Percentiles rank a stretch among this genome's conserved stretches.
These are phyloP conservation scores for Ooceraea biroi DNA, from an alignment of 1,140 invertebrate species.

Conservation along the genomic window DNA sequence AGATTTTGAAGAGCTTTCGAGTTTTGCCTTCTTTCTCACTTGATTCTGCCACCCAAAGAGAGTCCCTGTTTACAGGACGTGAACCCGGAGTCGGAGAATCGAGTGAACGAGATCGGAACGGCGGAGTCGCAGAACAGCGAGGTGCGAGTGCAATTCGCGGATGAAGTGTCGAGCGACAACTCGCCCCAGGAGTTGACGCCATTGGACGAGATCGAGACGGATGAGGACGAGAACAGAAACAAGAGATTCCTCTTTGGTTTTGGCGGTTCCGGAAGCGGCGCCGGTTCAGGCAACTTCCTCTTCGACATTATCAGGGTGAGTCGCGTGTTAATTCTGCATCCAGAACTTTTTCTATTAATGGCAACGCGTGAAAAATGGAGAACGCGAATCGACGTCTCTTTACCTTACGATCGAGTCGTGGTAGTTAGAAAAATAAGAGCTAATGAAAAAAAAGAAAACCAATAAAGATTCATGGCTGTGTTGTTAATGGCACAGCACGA, in stretches of 20 bases:
- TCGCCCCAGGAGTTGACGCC: slow-evolving; percentile 85
- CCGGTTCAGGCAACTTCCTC: slow-evolving; percentile 94
- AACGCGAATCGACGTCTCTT: neutral
- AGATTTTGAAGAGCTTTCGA: neutral
- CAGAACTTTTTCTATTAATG: neutral
- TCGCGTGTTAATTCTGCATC: slow-evolving; percentile 56
- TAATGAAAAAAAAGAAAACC: neutral
- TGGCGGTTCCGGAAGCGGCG: slow-evolving; percentile 86
- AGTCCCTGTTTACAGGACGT: slow-evolving; percentile 79
- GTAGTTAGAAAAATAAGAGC: neutral
- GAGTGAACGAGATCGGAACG: slow-evolving; percentile 83
- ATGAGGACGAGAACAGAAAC: slow-evolving; percentile 92
- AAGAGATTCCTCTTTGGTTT: slow-evolving; percentile 92
- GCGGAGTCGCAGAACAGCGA: slow-evolving; percentile 89
- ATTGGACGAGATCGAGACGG: slow-evolving; percentile 88
- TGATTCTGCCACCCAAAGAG: slow-evolving; percentile 27
- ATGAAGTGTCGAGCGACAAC: slow-evolving; percentile 86
- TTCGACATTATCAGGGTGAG: slow-evolving; percentile 95
- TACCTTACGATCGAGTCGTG: neutral
- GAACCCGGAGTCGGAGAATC: slow-evolving; percentile 85
- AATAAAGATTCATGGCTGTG: neutral
- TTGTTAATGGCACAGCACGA: neutral
- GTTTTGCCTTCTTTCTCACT: neutral
- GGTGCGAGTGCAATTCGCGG: slow-evolving; percentile 88
- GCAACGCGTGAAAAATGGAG: slow-evolving; percentile 38